Evolutionary conservation across 2,888 invertebrate genomes (phyloP).

Genomic region (Andrena minutula): DNA sequence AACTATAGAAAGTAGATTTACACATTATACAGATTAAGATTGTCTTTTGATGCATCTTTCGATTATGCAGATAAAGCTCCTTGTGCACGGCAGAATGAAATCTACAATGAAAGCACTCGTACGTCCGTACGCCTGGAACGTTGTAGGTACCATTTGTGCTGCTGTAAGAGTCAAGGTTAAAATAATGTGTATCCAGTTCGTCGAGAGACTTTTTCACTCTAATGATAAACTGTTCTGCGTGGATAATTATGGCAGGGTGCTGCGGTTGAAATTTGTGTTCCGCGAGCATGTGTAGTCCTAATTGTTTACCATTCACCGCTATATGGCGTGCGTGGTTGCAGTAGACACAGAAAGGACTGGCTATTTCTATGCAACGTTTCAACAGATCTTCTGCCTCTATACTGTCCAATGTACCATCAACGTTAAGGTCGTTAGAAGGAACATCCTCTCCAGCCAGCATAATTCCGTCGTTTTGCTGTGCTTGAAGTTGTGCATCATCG

Average conservation of each 20-base stretch:
- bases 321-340: conserved; percentile 95
- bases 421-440: conserved; percentile 89
- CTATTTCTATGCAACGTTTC: conserved; percentile 90
- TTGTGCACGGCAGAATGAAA: conserved; percentile 92
- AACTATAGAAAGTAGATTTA: conserved; percentile 94
- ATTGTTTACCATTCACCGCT: conserved; percentile 93
- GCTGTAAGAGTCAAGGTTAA: conserved; percentile 91
- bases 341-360: conserved; percentile 91
- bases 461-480: conserved; percentile 82
- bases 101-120: conserved; percentile 95
- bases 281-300: conserved; percentile 92
- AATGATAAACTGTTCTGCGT: conserved; percentile 87
- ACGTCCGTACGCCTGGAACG: conserved; percentile 88
- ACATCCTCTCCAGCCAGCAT: conserved; percentile 88
- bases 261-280: conserved; percentile 90
- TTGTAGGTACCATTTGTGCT: conserved; percentile 86
- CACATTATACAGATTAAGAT: conserved; percentile 94
- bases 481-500: conserved; percentile 18
- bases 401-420: conserved; percentile 91
- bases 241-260: conserved; percentile 83
- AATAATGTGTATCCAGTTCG: conserved; percentile 88
- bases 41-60: conserved; percentile 94
- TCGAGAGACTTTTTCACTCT: conserved; percentile 88
- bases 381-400: conserved; percentile 90
- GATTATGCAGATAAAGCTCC: conserved; percentile 94